Evolutionary conservation across 1,140 invertebrate species (phyloP), one percentile per base, ranked within the genome.

Genomic region (Nixonia krombeini): DNA sequence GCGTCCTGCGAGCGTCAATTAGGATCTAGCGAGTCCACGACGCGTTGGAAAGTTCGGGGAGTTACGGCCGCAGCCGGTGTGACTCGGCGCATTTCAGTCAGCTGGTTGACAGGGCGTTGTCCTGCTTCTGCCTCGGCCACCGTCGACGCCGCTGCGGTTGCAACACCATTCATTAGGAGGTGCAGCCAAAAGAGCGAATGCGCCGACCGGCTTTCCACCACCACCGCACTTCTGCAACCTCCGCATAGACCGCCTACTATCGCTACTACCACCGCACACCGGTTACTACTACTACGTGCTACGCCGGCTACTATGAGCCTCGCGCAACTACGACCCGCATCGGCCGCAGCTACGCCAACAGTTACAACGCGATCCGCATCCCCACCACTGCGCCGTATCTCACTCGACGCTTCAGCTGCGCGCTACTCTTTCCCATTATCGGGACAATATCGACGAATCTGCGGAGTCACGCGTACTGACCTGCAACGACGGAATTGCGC

Each of bases 181-280:
- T 31, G 6, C 21, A 21, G 21, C 21, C 21, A 21, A 21, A 31
- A 31, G 28, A 31, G 28, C 28, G 28, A 12, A 31, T 8, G 28
- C 28, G 28, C 28, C 28, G 28, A 31, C 28, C 8, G 28, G 2
- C 10, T 35, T 35, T 35, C 33, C 33, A 35, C 33, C 33, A 10
- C 33, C 33, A 35, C 9, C 12, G 12, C 5, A 5, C 13, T 35
- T 31, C 33, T 35, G 33, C 33, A 35, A 35, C 33, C 33, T 35
- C 33, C 13, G 33, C 33, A 35, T 13, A 35, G 33, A 35, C 33
- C 33, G 33, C 33, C 33, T 35, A 31, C 33, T 35, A 35, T 35
- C 7, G 33, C 1, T 31, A 21, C 21, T 35, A 35, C 13, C 33
- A 13, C 5, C 9, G 8, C 29, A 31, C 25, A 5, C 25, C 4